These are phyloP conservation scores for Yponomeuta malinellus DNA, from an alignment of 2,888 invertebrate species.

Conservation along the genomic window DNA sequence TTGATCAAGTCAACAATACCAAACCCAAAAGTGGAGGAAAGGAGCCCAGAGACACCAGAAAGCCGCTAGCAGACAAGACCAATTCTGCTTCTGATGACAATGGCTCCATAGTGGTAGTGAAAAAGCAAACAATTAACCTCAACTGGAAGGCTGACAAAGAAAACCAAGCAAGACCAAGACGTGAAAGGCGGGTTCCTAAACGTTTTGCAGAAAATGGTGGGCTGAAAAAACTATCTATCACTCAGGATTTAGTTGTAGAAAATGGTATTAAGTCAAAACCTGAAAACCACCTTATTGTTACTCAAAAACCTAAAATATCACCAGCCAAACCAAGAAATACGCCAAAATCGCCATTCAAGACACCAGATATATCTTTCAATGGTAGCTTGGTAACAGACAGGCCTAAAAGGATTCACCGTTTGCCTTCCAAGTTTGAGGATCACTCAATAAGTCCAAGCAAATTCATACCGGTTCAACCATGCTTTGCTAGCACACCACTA, in stretches of 20 bases:
- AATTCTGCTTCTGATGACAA: slow-evolving; percentile 63
- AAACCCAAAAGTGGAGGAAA: slow-evolving; percentile 32
- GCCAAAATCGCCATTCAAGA: slow-evolving; percentile 35
- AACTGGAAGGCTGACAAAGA: slow-evolving; percentile 20
- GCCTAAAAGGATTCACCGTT: slow-evolving; percentile 49
- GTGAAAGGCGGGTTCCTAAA: slow-evolving; percentile 45
- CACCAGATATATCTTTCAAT: slow-evolving; percentile 32
- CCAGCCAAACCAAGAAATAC: background rate
- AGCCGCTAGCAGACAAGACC: slow-evolving; percentile 58
- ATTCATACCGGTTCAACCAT: slow-evolving; percentile 46
- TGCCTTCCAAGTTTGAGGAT: slow-evolving; percentile 56
- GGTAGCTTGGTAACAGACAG: slow-evolving; percentile 39
- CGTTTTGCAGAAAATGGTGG: slow-evolving; percentile 41
- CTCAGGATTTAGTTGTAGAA: slow-evolving; percentile 22
- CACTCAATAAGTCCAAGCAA: slow-evolving; percentile 55
- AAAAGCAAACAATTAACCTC: slow-evolving; percentile 23
- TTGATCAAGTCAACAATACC: slow-evolving; percentile 25
- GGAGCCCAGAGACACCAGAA: slow-evolving; percentile 35
- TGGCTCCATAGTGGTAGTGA: slow-evolving; percentile 30
- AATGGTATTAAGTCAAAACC: slow-evolving; percentile 13
- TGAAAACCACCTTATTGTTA: slow-evolving; percentile 8
- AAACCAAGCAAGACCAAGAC: slow-evolving; percentile 33
- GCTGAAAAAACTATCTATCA: slow-evolving; percentile 35
- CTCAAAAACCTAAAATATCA: background rate
- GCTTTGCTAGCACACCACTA: slow-evolving; percentile 55